These are phyloP conservation scores for Cephus pulcher DNA, from an alignment of 2,888 invertebrate genomes.

Conservation along the genomic window DNA sequence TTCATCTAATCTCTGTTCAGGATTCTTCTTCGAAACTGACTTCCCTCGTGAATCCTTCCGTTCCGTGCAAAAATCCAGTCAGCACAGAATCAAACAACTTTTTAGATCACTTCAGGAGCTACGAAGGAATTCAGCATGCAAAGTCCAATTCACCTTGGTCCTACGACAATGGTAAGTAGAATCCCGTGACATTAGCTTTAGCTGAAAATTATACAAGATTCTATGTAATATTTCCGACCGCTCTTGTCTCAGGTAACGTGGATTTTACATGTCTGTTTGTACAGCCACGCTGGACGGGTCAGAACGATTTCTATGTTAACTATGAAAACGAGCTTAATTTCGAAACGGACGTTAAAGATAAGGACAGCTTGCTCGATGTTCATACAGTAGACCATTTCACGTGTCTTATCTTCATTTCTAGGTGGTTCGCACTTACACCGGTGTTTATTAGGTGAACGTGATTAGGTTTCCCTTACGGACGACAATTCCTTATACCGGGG, in stretches of 20 bases:
- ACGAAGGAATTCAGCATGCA: background rate
- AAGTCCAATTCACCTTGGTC: background rate
- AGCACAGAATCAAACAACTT: background rate
- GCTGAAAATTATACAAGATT: background rate
- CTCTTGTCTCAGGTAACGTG: background rate
- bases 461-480: background rate
- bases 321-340: background rate
- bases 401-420: background rate
- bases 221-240: background rate
- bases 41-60: background rate
- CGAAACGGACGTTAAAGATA: background rate
- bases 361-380: background rate
- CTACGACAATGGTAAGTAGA: background rate
- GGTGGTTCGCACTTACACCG: background rate
- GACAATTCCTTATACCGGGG: background rate
- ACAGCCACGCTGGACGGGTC: background rate
- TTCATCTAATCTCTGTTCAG: background rate
- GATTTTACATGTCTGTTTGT: background rate
- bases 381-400: background rate
- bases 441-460: background rate
- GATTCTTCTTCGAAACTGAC: background rate
- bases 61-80: background rate
- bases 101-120: background rate
- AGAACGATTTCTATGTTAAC: background rate
- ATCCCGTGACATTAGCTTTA: background rate